Evolutionary conservation across 2,888 invertebrate genomes (phyloP), one percentile per base, ranked within the genome.

Genomic region (Temnothorax unifasciatus): DNA sequence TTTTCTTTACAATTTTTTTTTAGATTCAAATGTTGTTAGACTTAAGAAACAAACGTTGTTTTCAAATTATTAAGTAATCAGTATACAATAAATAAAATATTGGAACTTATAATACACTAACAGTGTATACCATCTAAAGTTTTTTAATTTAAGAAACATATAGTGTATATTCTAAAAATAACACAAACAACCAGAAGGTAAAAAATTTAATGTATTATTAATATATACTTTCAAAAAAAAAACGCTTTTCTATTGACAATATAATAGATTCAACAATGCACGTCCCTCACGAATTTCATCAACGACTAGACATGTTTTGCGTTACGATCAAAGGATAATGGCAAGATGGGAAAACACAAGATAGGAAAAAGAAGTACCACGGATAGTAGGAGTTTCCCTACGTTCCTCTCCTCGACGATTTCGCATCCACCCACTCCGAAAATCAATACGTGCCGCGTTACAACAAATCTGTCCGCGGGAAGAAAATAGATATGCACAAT

Each of bases 381-480:
- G 38, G 38, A 15, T 54, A 71, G 54, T 61, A 44, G 25, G 9
- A 47, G 25, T 64, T 69, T 21, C 13, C 25, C 50, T 41, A 57
- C 41, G 25, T 84, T 75, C 21, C 41, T 52, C 41, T 50, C 59
- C 25, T 52, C 44, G 84, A 68, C 86, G 86, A 88, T 89, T 87
- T 88, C 90, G 84, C 90, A 90, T 90, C 90, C 90, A 85, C 84
- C 71, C 57, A 50, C 47, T 88, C 89, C 82, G 86, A 84, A 91
- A 91, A 92, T 93, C 92, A 92, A 92, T 92, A 92, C 90, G 86
- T 87, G 85, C 79, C 86, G 90, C 87, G 83, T 89, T 90, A 90
- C 86, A 83, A 83, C 86, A 77, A 68, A 89, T 87, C 84, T 68
- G 84, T 87, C 85, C 74, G 81, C 86, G 86, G 86, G 66, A 69